Percentiles rank a stretch among this genome's conserved stretches.
phyloP scores from a whole-genome alignment of 1,140 invertebrate species.

The Lasioglossum baleicum region DNA sequence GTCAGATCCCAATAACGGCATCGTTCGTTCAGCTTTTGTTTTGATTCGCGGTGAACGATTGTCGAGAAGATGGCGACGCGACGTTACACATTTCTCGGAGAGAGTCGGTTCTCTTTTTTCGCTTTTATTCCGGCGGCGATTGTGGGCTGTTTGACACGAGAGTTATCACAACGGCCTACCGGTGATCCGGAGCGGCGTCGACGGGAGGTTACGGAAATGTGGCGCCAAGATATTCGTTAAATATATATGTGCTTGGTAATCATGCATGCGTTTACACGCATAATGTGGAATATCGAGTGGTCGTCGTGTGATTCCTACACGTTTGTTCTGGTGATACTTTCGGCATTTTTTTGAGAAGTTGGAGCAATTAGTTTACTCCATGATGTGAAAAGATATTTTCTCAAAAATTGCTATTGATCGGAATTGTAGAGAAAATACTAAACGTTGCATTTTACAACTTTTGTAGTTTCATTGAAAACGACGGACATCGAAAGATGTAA shows the following conservation, averaged over 20 bases:
- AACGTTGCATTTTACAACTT: too few species aligned
- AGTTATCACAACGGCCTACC: constrained; percentile 50
- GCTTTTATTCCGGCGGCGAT: background rate
- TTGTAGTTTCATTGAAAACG: too few species aligned
- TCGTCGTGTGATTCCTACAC: background rate
- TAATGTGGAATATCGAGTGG: background rate
- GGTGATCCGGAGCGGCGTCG: constrained; percentile 51
- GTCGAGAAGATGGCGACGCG: constrained; percentile 9
- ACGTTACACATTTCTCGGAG: constrained; percentile 5
- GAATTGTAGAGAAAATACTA: too few species aligned
- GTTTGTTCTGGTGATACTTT: too few species aligned
- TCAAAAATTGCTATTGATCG: too few species aligned
- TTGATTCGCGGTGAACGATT: background rate
- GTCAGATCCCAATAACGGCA: too few species aligned
- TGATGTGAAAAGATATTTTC: too few species aligned
- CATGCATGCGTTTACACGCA: background rate
- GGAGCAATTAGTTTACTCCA: too few species aligned
- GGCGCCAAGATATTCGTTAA: constrained; percentile 41
- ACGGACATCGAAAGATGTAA: too few species aligned
- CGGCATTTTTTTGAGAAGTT: too few species aligned
- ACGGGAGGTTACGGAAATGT: constrained; percentile 50
- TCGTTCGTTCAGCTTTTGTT: background rate
- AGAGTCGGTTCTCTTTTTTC: background rate
- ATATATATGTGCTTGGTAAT: background rate
- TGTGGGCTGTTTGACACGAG: constrained; percentile 20